These are phyloP conservation scores for Pterobdella sp. DNA, from an alignment of 2,888 invertebrate genomes.

Conservation along the genomic window DNA sequence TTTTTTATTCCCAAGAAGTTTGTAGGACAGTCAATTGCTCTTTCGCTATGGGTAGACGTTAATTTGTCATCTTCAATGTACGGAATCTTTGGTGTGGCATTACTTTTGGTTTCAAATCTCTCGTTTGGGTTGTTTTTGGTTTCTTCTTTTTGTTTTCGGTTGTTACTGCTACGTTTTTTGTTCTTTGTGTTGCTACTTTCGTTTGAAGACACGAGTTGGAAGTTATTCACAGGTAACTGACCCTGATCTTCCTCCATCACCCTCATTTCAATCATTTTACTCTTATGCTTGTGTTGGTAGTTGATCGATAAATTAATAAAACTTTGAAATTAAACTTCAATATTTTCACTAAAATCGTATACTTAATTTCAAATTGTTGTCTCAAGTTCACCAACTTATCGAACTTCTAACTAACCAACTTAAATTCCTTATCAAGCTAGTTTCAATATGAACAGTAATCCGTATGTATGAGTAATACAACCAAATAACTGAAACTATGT, in stretches of 20 bases:
- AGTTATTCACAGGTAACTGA: not conserved
- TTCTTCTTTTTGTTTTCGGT: not conserved
- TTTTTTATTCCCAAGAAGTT: constrained; percentile 82
- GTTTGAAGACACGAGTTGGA: not conserved
- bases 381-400: too few species aligned
- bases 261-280: not conserved
- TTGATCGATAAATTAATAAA: not conserved
- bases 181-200: not conserved
- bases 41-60: constrained; percentile 75
- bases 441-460: too few species aligned
- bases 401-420: too few species aligned
- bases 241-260: not conserved
- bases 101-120: not conserved
- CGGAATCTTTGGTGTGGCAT: not conserved
- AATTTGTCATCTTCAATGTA: not conserved
- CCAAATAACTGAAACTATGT: too few species aligned
- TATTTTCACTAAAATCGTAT: too few species aligned
- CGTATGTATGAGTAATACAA: too few species aligned
- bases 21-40: constrained; percentile 96
- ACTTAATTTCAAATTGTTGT: too few species aligned
- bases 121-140: not conserved
- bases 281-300: not conserved
- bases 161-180: not conserved
- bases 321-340: not conserved
- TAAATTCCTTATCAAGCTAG: too few species aligned